Base-by-base conservation (phyloP, 2,888 invertebrate species). In the Phyto melanocephala region DNA sequence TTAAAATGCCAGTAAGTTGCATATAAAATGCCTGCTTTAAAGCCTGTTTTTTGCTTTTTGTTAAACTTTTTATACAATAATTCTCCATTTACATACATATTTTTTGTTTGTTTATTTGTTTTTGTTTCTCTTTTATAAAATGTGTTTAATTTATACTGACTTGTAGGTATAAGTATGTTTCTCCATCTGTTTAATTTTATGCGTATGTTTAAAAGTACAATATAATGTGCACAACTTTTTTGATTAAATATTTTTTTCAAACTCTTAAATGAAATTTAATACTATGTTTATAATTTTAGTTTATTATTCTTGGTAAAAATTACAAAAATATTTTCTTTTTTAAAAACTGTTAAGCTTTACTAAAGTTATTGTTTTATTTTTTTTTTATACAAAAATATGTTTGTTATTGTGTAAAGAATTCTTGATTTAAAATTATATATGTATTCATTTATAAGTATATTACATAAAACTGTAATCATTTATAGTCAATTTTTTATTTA, bases 21-120 rank as follows among this genome's bases (percentile, higher is more conserved):
- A 74, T 80, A 80, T 80, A 67, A 74, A 74, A 80, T 80, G 72
- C 67, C 79, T 74, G 79, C 72, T 80, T 78, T 60, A 68, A 80
- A 80, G 79, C 79, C 79, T 62, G 79, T 80, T 80, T 78, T 79
- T 65, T 40, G n/a, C 28, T 40, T 42, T 45, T n/a, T 60, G 22
- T 70, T 47, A 56, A 72, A 65, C 24, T 65, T 79, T 79, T 79
- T 47, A 40, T 70, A 52, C 50, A 24, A 40, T 58, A 45, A 62
- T 42, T 62, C 37, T 52, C 24, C 17, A 4, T 3, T n/a, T n/a
- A n/a, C n/a, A n/a, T n/a, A n/a, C n/a, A n/a, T n/a, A 28, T 28
- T 28, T 28, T 28, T 28, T 28, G 3, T 28, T 28, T 28, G 6
- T 5, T 28, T 28, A 3, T 28, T 28, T 28, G 3, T 6, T n/a